phyloP scores from a whole-genome alignment of 2,888 invertebrate genomes.

The Biston betularia region DNA sequence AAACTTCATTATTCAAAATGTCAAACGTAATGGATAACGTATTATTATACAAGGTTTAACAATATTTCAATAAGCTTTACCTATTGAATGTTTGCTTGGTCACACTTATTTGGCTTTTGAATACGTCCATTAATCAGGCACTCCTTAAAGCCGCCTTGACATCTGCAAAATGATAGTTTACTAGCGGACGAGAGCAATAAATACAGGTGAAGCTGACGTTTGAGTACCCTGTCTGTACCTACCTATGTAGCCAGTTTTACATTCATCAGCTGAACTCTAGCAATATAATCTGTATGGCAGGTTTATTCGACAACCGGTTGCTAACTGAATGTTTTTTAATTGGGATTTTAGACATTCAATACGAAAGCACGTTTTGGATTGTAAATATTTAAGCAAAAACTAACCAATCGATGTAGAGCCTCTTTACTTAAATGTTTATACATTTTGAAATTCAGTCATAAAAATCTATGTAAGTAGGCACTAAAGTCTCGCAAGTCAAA shows the following conservation, averaged over 20 bases:
- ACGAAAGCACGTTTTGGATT: too few species aligned
- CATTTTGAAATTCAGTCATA: not conserved
- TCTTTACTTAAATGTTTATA: too few species aligned
- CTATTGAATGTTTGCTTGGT: slow-evolving; percentile 30
- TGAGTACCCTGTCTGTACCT: slow-evolving; percentile 5
- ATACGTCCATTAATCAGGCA: slow-evolving; percentile 38
- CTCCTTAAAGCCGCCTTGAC: slow-evolving; percentile 37
- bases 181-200: slow-evolving; percentile 32
- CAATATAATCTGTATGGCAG: not conserved
- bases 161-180: slow-evolving; percentile 40
- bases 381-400: too few species aligned
- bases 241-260: slow-evolving; percentile 1
- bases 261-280: not conserved
- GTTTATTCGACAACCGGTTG: slow-evolving; percentile 11
- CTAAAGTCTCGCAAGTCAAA: slow-evolving; percentile 22
- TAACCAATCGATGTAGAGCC: too few species aligned
- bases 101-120: slow-evolving; percentile 33
- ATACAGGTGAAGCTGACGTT: slow-evolving; percentile 23
- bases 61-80: slow-evolving; percentile 28
- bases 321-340: not conserved
- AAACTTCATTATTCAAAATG: slow-evolving; percentile 32
- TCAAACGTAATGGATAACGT: slow-evolving; percentile 30
- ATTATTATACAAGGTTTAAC: slow-evolving; percentile 20
- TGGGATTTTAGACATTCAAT: not conserved
- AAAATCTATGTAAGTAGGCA: not conserved